phyloP scores from a whole-genome alignment of 2,888 invertebrate species.

The Microctonus brassicae region DNA sequence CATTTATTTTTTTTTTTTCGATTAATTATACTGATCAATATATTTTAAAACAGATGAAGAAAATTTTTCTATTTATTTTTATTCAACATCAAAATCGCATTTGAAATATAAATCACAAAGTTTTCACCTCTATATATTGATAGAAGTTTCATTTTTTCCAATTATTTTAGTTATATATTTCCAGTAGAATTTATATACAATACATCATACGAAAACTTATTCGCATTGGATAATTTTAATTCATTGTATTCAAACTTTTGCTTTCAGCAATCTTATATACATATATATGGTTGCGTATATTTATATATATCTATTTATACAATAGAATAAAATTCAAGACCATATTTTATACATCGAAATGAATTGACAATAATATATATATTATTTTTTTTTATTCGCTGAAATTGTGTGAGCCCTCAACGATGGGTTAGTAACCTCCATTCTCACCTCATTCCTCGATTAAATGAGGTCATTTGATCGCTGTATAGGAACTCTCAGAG shows the following conservation, averaged over 20 bases:
- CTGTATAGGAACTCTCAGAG: neutral
- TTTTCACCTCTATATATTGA: neutral
- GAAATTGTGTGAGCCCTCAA: neutral
- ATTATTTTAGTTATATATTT: too few species aligned
- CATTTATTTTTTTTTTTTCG: too few species aligned
- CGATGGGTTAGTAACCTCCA: neutral
- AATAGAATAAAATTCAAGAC: too few species aligned
- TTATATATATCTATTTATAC: neutral
- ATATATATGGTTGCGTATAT: too few species aligned
- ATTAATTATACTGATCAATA: too few species aligned
- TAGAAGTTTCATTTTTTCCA: too few species aligned
- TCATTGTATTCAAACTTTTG: neutral
- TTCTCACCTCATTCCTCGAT: slow-evolving; percentile 6
- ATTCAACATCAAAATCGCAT: neutral
- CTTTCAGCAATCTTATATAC: too few species aligned
- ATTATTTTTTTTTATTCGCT: too few species aligned
- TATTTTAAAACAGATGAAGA: too few species aligned
- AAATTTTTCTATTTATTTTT: neutral
- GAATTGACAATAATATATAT: too few species aligned
- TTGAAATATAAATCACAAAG: neutral
- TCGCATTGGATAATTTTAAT: neutral
- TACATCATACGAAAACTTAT: neutral
- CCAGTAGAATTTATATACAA: too few species aligned
- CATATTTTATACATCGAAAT: too few species aligned
- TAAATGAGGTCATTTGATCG: neutral